Evolutionary conservation across 1,140 invertebrate genomes (phyloP).

Genomic region (Dreissena rostriformis): DNA sequence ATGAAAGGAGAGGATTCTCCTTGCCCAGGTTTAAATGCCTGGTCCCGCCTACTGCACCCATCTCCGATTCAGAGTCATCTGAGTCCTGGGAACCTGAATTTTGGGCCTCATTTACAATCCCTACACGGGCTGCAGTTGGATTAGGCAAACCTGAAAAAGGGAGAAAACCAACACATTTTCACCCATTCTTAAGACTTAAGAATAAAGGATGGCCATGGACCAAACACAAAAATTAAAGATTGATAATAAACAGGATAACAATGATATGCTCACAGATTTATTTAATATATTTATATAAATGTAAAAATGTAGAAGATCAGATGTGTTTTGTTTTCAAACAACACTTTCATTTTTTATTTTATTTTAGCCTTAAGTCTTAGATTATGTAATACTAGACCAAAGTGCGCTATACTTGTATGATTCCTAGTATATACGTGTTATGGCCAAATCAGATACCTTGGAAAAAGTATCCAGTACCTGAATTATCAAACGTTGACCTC

Average conservation of each 20-base stretch:
- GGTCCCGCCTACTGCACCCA: slow-evolving; percentile 38
- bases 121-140: not conserved
- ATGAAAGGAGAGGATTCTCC: slow-evolving; percentile 39
- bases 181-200: no score
- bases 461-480: slow-evolving; percentile 53
- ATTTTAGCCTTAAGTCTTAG: not conserved
- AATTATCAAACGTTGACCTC: slow-evolving; percentile 66
- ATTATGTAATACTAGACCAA: not conserved
- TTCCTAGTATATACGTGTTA: not conserved
- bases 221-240: no score
- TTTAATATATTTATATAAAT: no score
- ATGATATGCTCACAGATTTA: no score
- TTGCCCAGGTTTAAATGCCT: slow-evolving; percentile 35
- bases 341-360: not conserved
- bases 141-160: slow-evolving; percentile 29
- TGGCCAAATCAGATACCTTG: not conserved
- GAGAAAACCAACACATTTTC: no score
- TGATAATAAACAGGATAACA: no score
- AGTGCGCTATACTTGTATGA: not conserved
- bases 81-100: slow-evolving; percentile 31
- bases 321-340: no score
- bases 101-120: slow-evolving; percentile 19
- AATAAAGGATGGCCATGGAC: no score
- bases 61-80: slow-evolving; percentile 32
- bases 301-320: no score